Evolutionary conservation across 2,797 vertebrate species (phyloP).

Genomic region (Alca torda): DNA sequence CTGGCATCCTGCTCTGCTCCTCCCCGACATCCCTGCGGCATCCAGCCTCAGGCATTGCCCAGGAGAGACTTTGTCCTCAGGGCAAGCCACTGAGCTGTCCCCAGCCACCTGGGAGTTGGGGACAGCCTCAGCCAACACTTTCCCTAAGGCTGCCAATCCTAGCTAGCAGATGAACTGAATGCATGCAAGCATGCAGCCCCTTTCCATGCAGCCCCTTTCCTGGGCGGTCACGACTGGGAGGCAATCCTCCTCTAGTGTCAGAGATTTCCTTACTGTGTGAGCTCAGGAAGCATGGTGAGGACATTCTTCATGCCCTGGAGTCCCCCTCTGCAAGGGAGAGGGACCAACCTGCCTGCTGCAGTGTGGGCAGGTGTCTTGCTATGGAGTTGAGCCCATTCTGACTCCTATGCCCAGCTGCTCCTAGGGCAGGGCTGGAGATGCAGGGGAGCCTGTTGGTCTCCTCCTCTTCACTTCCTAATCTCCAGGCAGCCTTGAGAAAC

Average conservation of each 20-base stretch:
- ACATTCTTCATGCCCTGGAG: neutral
- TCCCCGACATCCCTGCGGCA: rapidly evolving
- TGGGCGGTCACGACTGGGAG: neutral
- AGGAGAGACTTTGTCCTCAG: neutral
- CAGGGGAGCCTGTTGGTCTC: neutral
- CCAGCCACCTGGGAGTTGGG: neutral
- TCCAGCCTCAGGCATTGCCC: neutral
- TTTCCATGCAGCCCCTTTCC: neutral
- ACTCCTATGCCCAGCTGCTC: neutral
- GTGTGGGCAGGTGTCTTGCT: neutral
- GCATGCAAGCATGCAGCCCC: neutral
- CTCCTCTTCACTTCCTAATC: neutral
- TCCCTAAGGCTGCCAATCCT: neutral
- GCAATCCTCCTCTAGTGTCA: neutral
- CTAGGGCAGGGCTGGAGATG: neutral
- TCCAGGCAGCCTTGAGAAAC: neutral
- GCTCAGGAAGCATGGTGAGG: neutral
- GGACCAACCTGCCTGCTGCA: neutral
- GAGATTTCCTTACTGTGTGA: neutral
- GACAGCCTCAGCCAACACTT: neutral
- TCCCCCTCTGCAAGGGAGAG: neutral
- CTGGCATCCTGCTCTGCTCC: neutral
- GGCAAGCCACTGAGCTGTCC: neutral
- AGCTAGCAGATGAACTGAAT: neutral
- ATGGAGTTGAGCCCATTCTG: neutral